Conservation (phyloP, 2,888 invertebrate genomes). For the Sarcophaga subvicina region DNA sequence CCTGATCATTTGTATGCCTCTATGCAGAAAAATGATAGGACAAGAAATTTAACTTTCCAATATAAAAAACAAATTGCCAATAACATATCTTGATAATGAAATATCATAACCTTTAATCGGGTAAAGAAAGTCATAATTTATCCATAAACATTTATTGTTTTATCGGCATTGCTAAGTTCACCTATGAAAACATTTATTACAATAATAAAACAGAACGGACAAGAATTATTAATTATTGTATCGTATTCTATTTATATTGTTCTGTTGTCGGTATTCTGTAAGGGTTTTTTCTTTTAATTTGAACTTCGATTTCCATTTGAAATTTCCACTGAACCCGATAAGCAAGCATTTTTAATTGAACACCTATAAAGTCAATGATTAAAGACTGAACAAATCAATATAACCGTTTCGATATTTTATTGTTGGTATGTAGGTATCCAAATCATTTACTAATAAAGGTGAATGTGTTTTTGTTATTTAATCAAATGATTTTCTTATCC, state of each 20-base stretch:
- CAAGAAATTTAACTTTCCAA: too few species aligned
- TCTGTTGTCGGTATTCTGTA: neutral
- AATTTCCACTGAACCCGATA: neutral
- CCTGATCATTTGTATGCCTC: too few species aligned
- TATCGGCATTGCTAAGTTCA: too few species aligned
- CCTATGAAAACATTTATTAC: neutral
- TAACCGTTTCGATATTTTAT: neutral
- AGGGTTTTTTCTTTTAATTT: slow-evolving; percentile 8
- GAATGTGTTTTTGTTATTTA: neutral
- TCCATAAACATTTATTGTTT: too few species aligned
- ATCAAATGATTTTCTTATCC: neutral
- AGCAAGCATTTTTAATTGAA: neutral
- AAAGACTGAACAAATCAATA: neutral
- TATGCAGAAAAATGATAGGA: too few species aligned
- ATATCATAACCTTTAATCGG: too few species aligned
- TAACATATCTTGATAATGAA: too few species aligned
- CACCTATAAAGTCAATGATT: neutral
- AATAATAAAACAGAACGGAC: neutral
- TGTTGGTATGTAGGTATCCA: neutral
- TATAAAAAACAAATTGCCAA: too few species aligned
- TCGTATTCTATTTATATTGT: neutral
- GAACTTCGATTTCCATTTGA: slow-evolving; percentile 11
- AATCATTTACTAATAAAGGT: neutral
- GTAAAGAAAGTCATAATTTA: too few species aligned
- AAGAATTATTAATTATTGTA: neutral